Base-by-base conservation (phyloP, 2,113 vertebrate genomes). In the Oncorhynchus clarkii region DNA sequence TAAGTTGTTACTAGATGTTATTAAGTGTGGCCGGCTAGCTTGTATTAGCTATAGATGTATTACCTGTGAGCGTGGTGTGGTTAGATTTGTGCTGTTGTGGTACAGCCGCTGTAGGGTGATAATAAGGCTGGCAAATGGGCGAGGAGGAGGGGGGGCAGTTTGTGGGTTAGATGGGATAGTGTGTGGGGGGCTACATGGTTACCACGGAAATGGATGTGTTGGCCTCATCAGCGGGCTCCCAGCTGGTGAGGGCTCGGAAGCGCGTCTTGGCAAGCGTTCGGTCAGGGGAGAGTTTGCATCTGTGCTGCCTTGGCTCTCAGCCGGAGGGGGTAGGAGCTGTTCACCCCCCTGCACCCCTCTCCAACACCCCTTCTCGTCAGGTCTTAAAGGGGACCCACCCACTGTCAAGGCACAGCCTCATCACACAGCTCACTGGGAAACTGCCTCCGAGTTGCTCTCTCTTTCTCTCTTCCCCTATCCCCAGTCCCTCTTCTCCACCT, bases 241-340 rank as follows among this genome's bases (percentile, higher is more conserved):
- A 94, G 93, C 93, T 94, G 93, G 93, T 93, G 92, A 90, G 88
- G 90, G 90, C 91, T 93, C 89, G 92, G 91, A 93, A 92, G 90
- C 90, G 85, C 78, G 86, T 91, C 88, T 94, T 94, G 93, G 93
- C 93, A 94, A 88, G 87, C 86, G 71, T 79, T 79, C 74, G 91
- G 91, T 94, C 93, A 94, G 92, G 91, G 91, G 93, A 92, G 93
- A 94, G 92, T 92, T 93, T 93, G 92, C 93, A 94, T 94, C 93
- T 94, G 93, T 94, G 93, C 91, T 89, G 89, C 89, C 90, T 91
- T 93, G 92, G 92, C 92, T 87, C 82, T 70, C 80, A 75, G 83
- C 87, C 79, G 82, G 71, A 67, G 72, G 74, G 68, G 72, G 66
- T 68, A 72, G 68, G 74, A 51, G 73, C 39, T 26, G 16, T 60